These are phyloP conservation scores for Argyrosomus regius DNA, from an alignment of 2,797 vertebrate genomes.

Conservation along the genomic window DNA sequence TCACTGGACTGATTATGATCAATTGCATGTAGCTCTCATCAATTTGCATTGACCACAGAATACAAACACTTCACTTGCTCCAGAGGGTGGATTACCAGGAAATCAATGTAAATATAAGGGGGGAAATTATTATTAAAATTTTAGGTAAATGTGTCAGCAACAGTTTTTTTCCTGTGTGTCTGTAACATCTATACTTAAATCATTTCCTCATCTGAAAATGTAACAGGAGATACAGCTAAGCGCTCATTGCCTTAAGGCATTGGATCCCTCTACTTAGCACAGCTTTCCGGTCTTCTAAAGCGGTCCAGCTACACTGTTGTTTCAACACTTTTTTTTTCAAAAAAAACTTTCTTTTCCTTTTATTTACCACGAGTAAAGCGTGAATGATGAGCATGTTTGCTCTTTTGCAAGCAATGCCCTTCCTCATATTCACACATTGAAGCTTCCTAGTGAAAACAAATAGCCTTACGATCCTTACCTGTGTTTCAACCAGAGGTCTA, in stretches of 20 bases:
- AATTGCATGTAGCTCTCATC: neutral
- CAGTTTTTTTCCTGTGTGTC: slow-evolving; percentile 15
- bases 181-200: slow-evolving; percentile 26
- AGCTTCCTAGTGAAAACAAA: neutral
- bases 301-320: slow-evolving; percentile 44
- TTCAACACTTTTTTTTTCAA: neutral
- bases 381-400: neutral
- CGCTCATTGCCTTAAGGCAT: slow-evolving; percentile 42
- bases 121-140: slow-evolving; percentile 39
- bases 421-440: neutral
- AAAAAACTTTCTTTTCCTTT: neutral
- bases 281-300: slow-evolving; percentile 40
- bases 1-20: slow-evolving; percentile 9
- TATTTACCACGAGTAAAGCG: neutral
- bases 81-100: slow-evolving; percentile 9
- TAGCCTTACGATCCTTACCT: neutral
- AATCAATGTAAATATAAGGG: neutral
- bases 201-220: slow-evolving; percentile 33
- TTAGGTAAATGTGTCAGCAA: slow-evolving; percentile 10
- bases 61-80: neutral
- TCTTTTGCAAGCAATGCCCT: neutral
- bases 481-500: neutral
- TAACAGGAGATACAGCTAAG: slow-evolving; percentile 50
- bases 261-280: slow-evolving; percentile 38
- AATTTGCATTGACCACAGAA: neutral